Percentiles rank a stretch among this genome's conserved stretches.
These are phyloP conservation scores for Aphidoletes aphidimyza DNA, from an alignment of 2,888 invertebrate genomes.

Conservation along the genomic window DNA sequence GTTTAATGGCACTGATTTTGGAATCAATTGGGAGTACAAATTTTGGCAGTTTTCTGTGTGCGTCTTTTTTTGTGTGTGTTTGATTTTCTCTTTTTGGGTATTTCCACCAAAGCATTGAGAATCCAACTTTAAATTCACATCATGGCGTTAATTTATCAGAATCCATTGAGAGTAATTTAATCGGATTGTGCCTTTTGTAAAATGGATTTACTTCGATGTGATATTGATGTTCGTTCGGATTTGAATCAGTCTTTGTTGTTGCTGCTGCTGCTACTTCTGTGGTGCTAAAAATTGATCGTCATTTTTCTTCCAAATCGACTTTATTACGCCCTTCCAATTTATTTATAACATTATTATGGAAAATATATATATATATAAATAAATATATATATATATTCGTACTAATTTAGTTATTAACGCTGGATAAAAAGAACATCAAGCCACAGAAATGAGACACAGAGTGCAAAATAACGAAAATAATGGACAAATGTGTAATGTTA, in stretches of 20 bases:
- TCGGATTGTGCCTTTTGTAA: neutral
- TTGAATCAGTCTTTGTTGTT: neutral
- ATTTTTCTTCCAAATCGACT: constrained; percentile 47
- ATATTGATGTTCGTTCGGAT: constrained; percentile 21
- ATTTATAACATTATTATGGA: constrained; percentile 35
- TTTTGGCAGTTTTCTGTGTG: too few species aligned
- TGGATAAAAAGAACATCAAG: constrained; percentile 20
- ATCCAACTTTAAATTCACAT: neutral
- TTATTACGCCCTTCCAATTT: constrained; percentile 53
- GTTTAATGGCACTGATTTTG: too few species aligned
- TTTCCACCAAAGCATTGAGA: neutral
- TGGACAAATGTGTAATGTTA: constrained; percentile 29
- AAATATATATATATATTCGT: too few species aligned
- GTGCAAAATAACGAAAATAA: neutral
- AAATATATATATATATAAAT: too few species aligned
- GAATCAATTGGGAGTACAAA: too few species aligned
- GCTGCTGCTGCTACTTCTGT: neutral
- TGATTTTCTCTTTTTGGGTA: neutral
- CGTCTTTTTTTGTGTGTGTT: too few species aligned
- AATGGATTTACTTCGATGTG: constrained; percentile 27
- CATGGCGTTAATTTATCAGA: constrained; percentile 15
- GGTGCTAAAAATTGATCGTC: neutral
- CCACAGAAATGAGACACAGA: neutral
- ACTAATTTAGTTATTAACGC: constrained; percentile 54
- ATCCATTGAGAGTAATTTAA: neutral